Conservation (phyloP, 2,888 invertebrate species). For the Gandaritis pyraliata region DNA sequence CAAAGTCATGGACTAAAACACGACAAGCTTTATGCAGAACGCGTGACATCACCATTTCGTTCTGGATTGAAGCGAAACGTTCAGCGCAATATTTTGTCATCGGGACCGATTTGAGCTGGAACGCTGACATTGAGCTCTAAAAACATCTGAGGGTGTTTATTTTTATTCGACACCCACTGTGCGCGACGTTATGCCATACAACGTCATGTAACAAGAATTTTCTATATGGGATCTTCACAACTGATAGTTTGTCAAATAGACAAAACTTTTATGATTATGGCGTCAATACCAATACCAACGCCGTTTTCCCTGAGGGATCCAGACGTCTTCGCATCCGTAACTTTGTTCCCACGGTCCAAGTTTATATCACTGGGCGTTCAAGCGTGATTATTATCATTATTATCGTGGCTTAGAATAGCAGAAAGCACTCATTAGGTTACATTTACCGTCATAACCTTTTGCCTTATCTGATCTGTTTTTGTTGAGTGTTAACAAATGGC, state of each 20-base stretch:
- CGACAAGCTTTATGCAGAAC: slow-evolving; percentile 7
- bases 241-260: slow-evolving; percentile 50
- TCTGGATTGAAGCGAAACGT: slow-evolving; percentile 23
- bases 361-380: slow-evolving; percentile 32
- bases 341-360: slow-evolving; percentile 36
- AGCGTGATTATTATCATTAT: slow-evolving; percentile 39
- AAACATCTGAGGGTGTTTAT: slow-evolving; percentile 72
- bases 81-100: slow-evolving; percentile 29
- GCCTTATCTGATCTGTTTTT: slow-evolving; percentile 27
- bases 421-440: slow-evolving; percentile 21
- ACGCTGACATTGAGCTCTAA: slow-evolving; percentile 73
- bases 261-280: slow-evolving; percentile 38
- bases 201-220: slow-evolving; percentile 67
- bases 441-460: slow-evolving; percentile 21
- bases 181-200: slow-evolving; percentile 53
- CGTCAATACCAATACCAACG: background rate
- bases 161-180: slow-evolving; percentile 76
- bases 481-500: slow-evolving; percentile 13
- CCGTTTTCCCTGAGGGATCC: slow-evolving; percentile 7
- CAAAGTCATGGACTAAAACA: background rate
- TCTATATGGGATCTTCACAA: slow-evolving; percentile 65
- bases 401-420: slow-evolving; percentile 25
- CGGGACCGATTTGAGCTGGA: slow-evolving; percentile 34
- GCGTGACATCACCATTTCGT: slow-evolving; percentile 8
- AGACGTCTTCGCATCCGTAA: background rate